Evolutionary conservation across 2,888 invertebrate species (phyloP), one percentile per base, ranked within the genome.

Genomic region (Dynastes grantii): DNA sequence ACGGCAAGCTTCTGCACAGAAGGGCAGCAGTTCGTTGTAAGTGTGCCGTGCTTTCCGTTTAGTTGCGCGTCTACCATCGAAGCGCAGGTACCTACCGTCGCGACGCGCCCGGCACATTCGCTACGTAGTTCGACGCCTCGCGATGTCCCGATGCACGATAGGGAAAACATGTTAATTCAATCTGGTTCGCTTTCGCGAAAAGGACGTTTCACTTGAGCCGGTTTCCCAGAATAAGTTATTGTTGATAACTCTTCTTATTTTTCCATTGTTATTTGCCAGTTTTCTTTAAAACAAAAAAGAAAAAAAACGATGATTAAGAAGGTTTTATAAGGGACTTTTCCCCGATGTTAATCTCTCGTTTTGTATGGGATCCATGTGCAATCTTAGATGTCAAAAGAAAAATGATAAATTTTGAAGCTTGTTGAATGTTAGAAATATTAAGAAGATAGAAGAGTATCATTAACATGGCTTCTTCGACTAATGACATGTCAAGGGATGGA

Each of bases 21-120:
- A 75, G 73, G 73, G 73, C 73, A 75, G 45, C 63, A 75, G 73
- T 75, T 55, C 73, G 73, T 75, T 55, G 61, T 75, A 75, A 73
- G 73, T 68, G 68, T 68, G 51, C 81, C 27, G 73, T 63, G 71
- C 81, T 80, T 80, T 82, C 80, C 77, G 76, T 83, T 82, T 82
- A 84, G 84, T 84, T 84, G 84, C 84, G 84, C 83, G 83, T 82
- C 83, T 83, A 83, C 84, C 83, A 82, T 83, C 80, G 82, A 73
- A 80, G 81, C 80, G 83, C 82, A 80, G 82, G 82, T 79, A 82
- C 79, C 82, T 78, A 82, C 79, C 82, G 83, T 82, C 83, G 84
- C 83, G 84, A 22, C 22, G 83, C 84, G 83, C 82, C 75, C 67
- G 3, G 53, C 61, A 58, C 40, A 45, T 16, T 45, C 61, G 63